phyloP scores from a whole-genome alignment of 2,888 invertebrate genomes.

The Deladenus siricidicola region DNA sequence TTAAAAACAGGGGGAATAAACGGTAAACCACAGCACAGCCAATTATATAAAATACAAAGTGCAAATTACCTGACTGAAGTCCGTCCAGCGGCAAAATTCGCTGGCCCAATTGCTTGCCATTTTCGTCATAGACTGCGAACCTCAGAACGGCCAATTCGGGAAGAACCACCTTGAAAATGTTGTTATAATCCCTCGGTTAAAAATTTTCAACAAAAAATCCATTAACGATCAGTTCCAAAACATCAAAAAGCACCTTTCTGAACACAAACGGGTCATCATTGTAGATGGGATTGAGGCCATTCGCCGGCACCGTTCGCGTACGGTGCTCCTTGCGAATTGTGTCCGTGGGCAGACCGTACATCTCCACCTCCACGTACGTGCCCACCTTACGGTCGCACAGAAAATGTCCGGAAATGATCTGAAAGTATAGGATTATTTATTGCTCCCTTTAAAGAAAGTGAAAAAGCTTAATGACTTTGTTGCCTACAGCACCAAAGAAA shows the following conservation, averaged over 20 bases:
- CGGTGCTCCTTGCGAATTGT: constrained; percentile 96
- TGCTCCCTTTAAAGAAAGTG: not conserved
- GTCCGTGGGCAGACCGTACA: constrained; percentile 86
- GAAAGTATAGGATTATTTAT: too few species aligned
- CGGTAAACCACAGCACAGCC: not conserved
- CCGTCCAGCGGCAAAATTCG: constrained; percentile 94
- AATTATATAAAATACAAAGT: not conserved
- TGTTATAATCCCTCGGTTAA: constrained; percentile 58
- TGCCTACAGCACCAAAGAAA: not conserved
- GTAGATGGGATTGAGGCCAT: constrained; percentile 96
- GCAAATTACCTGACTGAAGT: constrained; percentile 66
- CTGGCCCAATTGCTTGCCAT: constrained; percentile 87
- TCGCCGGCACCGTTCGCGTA: constrained; percentile 87
- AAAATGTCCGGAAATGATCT: constrained; percentile 97
- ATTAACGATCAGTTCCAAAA: too few species aligned
- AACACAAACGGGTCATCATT: constrained; percentile 97
- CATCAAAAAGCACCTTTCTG: constrained; percentile 73
- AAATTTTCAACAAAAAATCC: too few species aligned
- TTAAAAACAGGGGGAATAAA: too few species aligned
- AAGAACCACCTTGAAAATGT: constrained; percentile 70
- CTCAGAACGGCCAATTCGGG: constrained; percentile 93
- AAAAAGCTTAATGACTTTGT: not conserved
- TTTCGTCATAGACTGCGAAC: constrained; percentile 97
- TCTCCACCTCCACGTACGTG: constrained; percentile 98
- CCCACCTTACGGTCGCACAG: constrained; percentile 96